These are phyloP conservation scores for Glomeris maerens DNA, from an alignment of 1,140 invertebrate genomes.

Conservation along the genomic window DNA sequence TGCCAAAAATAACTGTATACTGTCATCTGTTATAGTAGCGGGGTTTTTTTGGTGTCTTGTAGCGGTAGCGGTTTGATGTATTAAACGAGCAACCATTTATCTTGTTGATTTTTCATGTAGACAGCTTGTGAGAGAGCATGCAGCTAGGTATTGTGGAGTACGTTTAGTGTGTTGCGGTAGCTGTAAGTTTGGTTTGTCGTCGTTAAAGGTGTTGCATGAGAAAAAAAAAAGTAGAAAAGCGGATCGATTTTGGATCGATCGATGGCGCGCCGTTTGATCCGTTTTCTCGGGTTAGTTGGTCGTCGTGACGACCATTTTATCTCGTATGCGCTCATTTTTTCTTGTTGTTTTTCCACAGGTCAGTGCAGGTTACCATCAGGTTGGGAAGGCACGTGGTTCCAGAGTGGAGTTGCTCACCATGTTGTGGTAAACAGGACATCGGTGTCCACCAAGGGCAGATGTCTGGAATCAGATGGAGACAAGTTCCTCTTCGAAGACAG, in stretches of 20 bases:
- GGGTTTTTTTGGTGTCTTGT: too few relatives aligned
- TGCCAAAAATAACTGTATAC: too few relatives aligned
- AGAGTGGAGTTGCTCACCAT: constrained; percentile 47
- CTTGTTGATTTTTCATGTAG: too few relatives aligned
- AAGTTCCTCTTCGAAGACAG: constrained; percentile 59
- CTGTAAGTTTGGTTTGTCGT: neutral
- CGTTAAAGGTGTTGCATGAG: neutral
- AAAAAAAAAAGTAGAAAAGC: too few relatives aligned
- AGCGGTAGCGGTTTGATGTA: too few relatives aligned
- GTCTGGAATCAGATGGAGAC: constrained; percentile 49
- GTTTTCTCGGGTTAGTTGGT: neutral
- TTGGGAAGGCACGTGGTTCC: constrained; percentile 63
- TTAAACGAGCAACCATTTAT: too few relatives aligned
- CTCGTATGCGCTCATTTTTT: neutral
- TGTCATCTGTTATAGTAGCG: too few relatives aligned
- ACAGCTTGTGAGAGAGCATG: too few relatives aligned
- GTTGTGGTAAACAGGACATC: constrained; percentile 52
- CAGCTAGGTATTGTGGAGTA: too few relatives aligned
- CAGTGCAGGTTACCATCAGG: constrained; percentile 49
- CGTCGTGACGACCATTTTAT: neutral
- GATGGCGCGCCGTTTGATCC: neutral
- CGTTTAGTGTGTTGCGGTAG: neutral
- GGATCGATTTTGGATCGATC: too few relatives aligned
- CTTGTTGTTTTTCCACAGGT: neutral
- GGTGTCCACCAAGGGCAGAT: constrained; percentile 57